Percentiles rank a stretch among this genome's conserved stretches.
These are phyloP conservation scores for Parotocinclus haroldoi DNA, from an alignment of 2,797 vertebrate species.

Conservation along the genomic window DNA sequence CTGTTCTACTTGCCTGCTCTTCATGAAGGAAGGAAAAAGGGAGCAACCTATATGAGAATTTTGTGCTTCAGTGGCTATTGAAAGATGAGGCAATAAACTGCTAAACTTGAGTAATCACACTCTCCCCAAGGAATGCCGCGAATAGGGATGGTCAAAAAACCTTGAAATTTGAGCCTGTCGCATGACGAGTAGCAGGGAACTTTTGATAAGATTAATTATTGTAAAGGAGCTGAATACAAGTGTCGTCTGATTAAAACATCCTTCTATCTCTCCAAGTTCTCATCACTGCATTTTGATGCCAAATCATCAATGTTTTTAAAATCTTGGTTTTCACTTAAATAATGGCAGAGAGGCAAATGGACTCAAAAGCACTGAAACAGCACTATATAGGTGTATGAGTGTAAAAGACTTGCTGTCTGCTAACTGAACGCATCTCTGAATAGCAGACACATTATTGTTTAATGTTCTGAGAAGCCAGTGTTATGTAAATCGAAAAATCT, in stretches of 20 bases:
- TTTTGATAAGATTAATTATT: slow-evolving; percentile 98
- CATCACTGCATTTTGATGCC: slow-evolving; percentile 87
- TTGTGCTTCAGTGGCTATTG: slow-evolving; percentile 99
- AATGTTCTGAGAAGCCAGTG: slow-evolving; percentile 93
- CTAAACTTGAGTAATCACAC: slow-evolving; percentile 99
- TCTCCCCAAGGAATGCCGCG: slow-evolving; percentile 93
- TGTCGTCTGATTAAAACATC: slow-evolving; percentile 93
- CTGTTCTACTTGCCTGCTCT: slow-evolving; percentile 89
- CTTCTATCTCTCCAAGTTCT: slow-evolving; percentile 87
- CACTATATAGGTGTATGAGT: slow-evolving; percentile 90
- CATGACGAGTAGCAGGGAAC: slow-evolving; percentile 81
- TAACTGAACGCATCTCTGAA: slow-evolving; percentile 97
- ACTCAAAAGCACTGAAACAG: slow-evolving; percentile 94
- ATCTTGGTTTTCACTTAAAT: slow-evolving; percentile 99
- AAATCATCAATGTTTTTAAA: slow-evolving; percentile 97
- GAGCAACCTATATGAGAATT: slow-evolving; percentile 99
- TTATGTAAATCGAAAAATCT: slow-evolving; percentile 87
- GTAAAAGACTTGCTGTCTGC: slow-evolving; percentile 97
- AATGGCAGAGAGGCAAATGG: slow-evolving; percentile 92
- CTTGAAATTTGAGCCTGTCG: slow-evolving; percentile 92
- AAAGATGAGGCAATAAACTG: slow-evolving; percentile 99
- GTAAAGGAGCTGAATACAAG: slow-evolving; percentile 88
- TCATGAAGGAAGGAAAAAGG: slow-evolving; percentile 76
- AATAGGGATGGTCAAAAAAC: slow-evolving; percentile 95
- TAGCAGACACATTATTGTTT: slow-evolving; percentile 92